phyloP scores from a whole-genome alignment of 2,888 invertebrate species.

The Steinernema hermaphroditum region DNA sequence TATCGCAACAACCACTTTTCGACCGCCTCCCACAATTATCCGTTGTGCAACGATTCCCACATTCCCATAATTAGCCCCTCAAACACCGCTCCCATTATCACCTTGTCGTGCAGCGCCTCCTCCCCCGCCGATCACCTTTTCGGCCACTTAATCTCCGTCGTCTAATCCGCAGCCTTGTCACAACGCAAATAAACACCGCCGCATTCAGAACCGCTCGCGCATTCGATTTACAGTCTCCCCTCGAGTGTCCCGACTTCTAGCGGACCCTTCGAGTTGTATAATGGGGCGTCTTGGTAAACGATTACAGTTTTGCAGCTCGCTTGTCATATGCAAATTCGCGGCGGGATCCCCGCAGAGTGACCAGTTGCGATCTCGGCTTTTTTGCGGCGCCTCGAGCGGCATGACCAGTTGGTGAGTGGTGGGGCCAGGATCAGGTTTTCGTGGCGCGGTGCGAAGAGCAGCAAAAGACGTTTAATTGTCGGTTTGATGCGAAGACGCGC shows the following conservation, averaged over 20 bases:
- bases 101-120: no score
- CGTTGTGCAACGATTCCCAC: conserved; percentile 28
- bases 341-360: background rate
- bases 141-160: conserved; percentile 16
- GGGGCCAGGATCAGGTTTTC: conserved; percentile 1
- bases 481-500: conserved; percentile 20
- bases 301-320: conserved; percentile 8
- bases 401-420: conserved; percentile 20
- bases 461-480: conserved; percentile 27
- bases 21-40: conserved; percentile 21
- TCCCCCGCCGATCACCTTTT: background rate
- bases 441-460: conserved; percentile 4
- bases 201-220: background rate
- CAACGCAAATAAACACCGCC: conserved; percentile 26
- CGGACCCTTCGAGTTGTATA: conserved; percentile 5
- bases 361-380: background rate
- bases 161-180: conserved; percentile 21
- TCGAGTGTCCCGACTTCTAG: background rate
- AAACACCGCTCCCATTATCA: background rate
- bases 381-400: conserved; percentile 1
- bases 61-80: conserved; percentile 12
- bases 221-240: conserved; percentile 11
- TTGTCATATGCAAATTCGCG: conserved; percentile 21
- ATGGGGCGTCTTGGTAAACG: conserved; percentile 19
- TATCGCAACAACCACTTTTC: no score